Evolutionary conservation across 1,140 invertebrate species (phyloP), one percentile per base, ranked within the genome.

Genomic region (Metaphire vulgaris): DNA sequence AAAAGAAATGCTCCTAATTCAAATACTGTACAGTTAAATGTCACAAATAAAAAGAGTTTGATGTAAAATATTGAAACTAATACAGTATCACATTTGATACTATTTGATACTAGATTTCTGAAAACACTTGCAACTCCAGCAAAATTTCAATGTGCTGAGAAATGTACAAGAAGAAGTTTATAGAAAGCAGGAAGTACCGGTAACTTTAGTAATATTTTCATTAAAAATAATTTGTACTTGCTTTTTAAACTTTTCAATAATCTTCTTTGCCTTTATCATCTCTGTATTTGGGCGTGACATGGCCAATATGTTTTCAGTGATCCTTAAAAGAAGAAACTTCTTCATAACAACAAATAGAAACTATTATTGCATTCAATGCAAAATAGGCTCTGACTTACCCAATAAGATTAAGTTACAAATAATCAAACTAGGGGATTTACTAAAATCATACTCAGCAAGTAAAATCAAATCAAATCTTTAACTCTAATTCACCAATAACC

Each of bases 271-370:
- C 56, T 90, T 85, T 71, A 94, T 92, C 69, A 89, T 86, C 21
- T 89, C 87, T 28, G 91, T 92, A 84, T 90, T 93, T 71, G 92
- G 92, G 70, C 93, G 89, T 77, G 93, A 91, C 92, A 94, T 95
- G 79, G 93, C 93, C 79, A 94, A 83, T 80, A 95, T 92, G 81
- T 93, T 91, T 78, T 93, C 91, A 16, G 92, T 94, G 77, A 94
- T 90, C 93, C 93, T 94, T 85, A 56, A 87, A 87, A 72, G 33
- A 65, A 21, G 26, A 16, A 26, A n/a, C 71, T 16, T n/a, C n/a
- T n/a, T n/a, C n/a, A n/a, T n/a, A n/a, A n/a, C n/a, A n/a, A n/a
- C n/a, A n/a, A n/a, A n/a, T n/a, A n/a, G n/a, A n/a, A n/a, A n/a
- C n/a, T n/a, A n/a, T n/a, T n/a, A n/a, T n/a, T n/a, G n/a, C n/a